Base-by-base conservation (phyloP, 37 sponge, comb jelly and placozoan genomes). In the Halichondria panicea region DNA sequence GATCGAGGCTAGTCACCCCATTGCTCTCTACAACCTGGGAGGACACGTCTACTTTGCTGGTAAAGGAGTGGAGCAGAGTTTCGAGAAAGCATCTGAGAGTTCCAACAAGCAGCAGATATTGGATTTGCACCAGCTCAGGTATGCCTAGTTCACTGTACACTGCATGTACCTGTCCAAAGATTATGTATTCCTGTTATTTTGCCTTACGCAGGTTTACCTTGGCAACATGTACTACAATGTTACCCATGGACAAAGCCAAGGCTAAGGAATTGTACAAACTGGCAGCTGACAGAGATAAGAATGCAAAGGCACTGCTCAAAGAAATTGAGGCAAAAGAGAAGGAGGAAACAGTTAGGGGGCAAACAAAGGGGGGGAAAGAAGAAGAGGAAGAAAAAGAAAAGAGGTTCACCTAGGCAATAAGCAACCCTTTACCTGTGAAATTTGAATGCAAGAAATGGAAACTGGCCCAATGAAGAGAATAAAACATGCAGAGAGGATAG, bases 221-320 rank as follows among this genome's bases (percentile, higher is more conserved):
- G 95, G 89, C 6, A 91, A 95, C 83, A 91, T 95, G 93, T 91
- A 95, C 75, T 88, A 84, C 52, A 34, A 35, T 55, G 95, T 93
- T 95, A 43, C 60, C 75, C 44, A 88, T 88, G 83, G 63, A 84
- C 64, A 45, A 57, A 40, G 59, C 54, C 45, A 87, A 80, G 41
- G 93, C 95, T 40, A 94, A 94, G 81, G 89, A 94, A 33, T 56
- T 90, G 35, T 94, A 91, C 54, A 48, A 42, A 31, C 50, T 44
- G 39, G 95, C 95, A 46, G 72, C 92, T 4, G 82, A 44, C 37
- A 72, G 43, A 1, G 85, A 94, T 68, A 70, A 79, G 71, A 91
- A 90, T 76, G 95, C 95, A n/a, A 68, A 76, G 33, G 56, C 54
- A 12, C 72, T 94, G 22, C 42, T 84, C 30, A 77, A 91, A 31